Base-by-base conservation (phyloP, 2,888 invertebrate species). In the Elegia similella region DNA sequence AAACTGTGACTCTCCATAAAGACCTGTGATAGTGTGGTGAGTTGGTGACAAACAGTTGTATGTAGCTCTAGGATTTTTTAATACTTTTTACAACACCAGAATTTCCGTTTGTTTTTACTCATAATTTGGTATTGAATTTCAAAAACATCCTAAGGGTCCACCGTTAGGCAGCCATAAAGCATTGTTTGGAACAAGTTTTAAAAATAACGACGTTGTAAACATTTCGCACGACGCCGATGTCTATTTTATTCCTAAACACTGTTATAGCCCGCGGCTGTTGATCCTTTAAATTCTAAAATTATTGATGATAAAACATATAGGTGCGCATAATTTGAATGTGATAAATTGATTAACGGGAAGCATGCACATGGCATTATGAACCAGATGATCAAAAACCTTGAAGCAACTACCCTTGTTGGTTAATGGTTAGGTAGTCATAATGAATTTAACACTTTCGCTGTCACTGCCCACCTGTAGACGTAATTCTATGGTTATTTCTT, bases 141-240 rank as follows among this genome's bases (percentile, higher is more conserved):
- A 47, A 30, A 47, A 48, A 10, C 15, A 32, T 32, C 32, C 32
- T 15, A 13, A 32, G 32, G 48, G 32, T 15, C 15, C 15, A 30
- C 32, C 48, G 48, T 48, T 48, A 32, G 13, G 2, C 13, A 7
- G 2, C 12, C 6, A 7, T 13, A 13, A 32, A 48, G 48, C 48
- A 32, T 32, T 48, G 48, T 48, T 32, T 32, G 5, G 32, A 48
- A 48, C 48, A 32, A 48, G 48, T 48, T 48, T 32, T 32, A 48
- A 48, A 32, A 48, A 32, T 32, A 48, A 32, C 30, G 30, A 15
- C 15, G 13, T 29, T 46, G 46, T 46, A 32, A 48, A 48, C 48
- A 48, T 48, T 48, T 47, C 29, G 47, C 30, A 48, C 48, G 3
- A 48, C 13, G 7, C 8, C 7, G 48, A 30, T 48, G 32, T 48